Evolutionary conservation across 2,797 vertebrate genomes (phyloP).

Genomic region (Ptychobarbus kaznakovi): DNA sequence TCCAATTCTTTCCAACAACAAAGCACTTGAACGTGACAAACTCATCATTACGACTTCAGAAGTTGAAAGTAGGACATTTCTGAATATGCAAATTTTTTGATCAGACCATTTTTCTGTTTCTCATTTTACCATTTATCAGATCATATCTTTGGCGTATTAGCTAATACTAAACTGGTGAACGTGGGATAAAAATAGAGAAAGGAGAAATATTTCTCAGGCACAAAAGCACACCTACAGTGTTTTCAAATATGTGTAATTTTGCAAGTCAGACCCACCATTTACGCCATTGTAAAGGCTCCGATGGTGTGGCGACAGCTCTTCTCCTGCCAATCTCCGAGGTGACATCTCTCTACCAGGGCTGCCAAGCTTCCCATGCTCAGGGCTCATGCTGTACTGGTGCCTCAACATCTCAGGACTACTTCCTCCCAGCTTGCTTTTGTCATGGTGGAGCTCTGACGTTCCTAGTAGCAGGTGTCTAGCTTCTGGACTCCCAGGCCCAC

Average conservation of each 20-base stretch:
- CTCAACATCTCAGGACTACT: conserved; percentile 92
- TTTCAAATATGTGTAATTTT: conserved; percentile 10
- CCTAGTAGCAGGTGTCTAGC: conserved; percentile 85
- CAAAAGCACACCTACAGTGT: background rate
- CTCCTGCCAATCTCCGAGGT: conserved; percentile 86
- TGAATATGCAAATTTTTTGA: background rate
- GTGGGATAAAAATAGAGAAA: background rate
- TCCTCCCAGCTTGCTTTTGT: conserved; percentile 81
- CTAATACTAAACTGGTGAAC: background rate
- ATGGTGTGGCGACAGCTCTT: conserved; percentile 91
- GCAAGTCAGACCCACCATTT: conserved; percentile 87
- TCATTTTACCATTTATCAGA: background rate
- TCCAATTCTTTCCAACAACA: background rate
- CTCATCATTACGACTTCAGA: background rate
- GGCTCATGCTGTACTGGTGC: conserved; percentile 88
- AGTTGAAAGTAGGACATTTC: background rate
- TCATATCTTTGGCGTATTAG: background rate
- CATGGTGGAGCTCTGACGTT: conserved; percentile 83
- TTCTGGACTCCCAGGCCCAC: conserved; percentile 86
- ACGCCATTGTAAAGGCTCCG: conserved; percentile 95
- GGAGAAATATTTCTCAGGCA: background rate
- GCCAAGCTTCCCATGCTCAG: conserved; percentile 89
- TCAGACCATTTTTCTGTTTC: background rate
- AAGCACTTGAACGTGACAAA: background rate
- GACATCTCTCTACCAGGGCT: conserved; percentile 86